Percentiles rank a stretch among this genome's conserved stretches.
phyloP scores from a whole-genome alignment of 2,113 vertebrate genomes.

The Mandrillus leucophaeus region DNA sequence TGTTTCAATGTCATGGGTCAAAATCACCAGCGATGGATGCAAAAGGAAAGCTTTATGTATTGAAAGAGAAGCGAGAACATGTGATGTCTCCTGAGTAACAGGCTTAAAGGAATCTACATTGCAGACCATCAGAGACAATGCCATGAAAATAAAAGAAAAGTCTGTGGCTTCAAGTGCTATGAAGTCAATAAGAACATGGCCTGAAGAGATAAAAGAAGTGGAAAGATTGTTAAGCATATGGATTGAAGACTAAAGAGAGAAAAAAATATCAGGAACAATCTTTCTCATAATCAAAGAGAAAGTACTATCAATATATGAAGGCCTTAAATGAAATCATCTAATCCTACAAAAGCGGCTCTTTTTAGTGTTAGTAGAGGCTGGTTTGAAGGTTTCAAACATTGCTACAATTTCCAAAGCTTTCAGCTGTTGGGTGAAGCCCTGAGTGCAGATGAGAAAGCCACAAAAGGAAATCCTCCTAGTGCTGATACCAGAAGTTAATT shows the following conservation, averaged over 20 bases:
- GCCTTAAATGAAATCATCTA: background rate
- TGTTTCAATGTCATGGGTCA: background rate
- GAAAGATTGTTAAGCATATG: slow-evolving; percentile 25
- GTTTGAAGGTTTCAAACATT: slow-evolving; percentile 4
- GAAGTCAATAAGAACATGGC: slow-evolving; percentile 20
- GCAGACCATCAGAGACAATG: slow-evolving; percentile 3
- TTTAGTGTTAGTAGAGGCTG: background rate
- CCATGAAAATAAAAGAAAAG: slow-evolving; percentile 42
- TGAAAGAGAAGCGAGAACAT: background rate
- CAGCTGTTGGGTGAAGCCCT: background rate
- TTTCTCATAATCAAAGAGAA: slow-evolving; percentile 43
- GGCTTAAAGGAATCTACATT: background rate
- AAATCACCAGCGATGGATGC: background rate
- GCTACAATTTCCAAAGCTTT: background rate
- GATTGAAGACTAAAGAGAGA: slow-evolving; percentile 55
- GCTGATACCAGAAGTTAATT: background rate
- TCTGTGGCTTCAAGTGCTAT: background rate
- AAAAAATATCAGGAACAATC: background rate
- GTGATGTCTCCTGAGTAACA: background rate
- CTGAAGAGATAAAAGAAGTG: slow-evolving; percentile 32
- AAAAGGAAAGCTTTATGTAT: background rate
- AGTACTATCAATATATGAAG: background rate
- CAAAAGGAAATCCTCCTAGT: background rate
- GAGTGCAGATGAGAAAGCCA: background rate
- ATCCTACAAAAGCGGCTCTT: background rate